Base-by-base conservation (phyloP, 2,888 invertebrate species). In the Sthenelais limicola region DNA sequence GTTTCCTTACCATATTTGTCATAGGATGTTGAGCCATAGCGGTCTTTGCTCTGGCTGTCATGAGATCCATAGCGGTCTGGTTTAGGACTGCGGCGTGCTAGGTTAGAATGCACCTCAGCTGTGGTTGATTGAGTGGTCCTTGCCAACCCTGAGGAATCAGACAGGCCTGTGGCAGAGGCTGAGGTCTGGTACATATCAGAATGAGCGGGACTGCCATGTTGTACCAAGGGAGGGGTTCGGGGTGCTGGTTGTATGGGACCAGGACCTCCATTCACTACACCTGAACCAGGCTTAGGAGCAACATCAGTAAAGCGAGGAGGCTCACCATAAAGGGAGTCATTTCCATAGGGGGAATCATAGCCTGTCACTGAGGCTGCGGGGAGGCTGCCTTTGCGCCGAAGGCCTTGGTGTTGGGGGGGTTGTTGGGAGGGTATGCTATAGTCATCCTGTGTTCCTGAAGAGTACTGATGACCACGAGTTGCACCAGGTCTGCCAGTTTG, bases 171-270 rank as follows among this genome's bases (percentile, higher is more conserved):
- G 62, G 35, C 62, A 7, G 62, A 35, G 12, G 43, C 43, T n/a
- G 58, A 30, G 35, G 33, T 35, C 35, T 43, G 62, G 62, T 62
- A 62, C 62, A 62, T 62, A n/a, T 62, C 62, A 24, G 35, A 12
- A 28, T 62, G 62, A 3, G 43, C 62, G 35, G 62, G 62, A n/a
- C 62, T 62, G 3, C 62, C 7, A 43, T 62, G 62, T n/a, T n/a
- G n/a, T 24, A n/a, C 62, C 62, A 38, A 43, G 21, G 62, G 62
- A 24, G 62, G 62, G 62, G 62, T 62, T 3, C 62, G 62, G 24
- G 62, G n/a, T 21, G 62, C 62, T 15, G 62, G 62, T 26, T 62
- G 62, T 24, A 62, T 62, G 62, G 62, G 62, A 35, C 62, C 62
- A 43, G 62, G 62, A 7, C 62, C 62, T 18, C 62, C 62, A 38